Percentiles rank a stretch among this genome's conserved stretches.
Evolutionary conservation across 37 sponge, comb jelly and placozoan species (phyloP).

Genomic region (Haliclona indistincta): DNA sequence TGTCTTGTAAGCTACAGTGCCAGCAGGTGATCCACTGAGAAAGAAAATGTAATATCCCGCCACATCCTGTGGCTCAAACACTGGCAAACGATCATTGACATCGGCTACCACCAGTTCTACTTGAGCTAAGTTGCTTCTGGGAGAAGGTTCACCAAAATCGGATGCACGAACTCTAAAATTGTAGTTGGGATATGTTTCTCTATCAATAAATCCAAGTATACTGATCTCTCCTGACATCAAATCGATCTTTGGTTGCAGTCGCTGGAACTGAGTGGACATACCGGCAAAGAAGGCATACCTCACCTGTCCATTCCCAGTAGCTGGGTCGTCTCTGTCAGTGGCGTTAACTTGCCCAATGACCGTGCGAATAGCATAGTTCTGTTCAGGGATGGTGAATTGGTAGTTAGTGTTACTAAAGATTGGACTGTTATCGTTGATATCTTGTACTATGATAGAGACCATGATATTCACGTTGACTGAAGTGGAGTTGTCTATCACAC

Average conservation of each 20-base stretch:
- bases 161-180: constrained; percentile 32
- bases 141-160: constrained; percentile 52
- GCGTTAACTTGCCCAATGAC: constrained; percentile 22
- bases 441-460: constrained; percentile 28
- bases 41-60: constrained; percentile 9
- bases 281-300: constrained; percentile 1
- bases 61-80: constrained; percentile 33
- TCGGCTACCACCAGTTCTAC: constrained; percentile 33
- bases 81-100: constrained; percentile 44
- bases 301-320: constrained; percentile 11
- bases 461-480: constrained; percentile 16
- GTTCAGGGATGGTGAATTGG: constrained; percentile 42
- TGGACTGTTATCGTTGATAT: constrained; percentile 68
- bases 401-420: constrained; percentile 29
- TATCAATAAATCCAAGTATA: constrained; percentile 23
- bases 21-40: not conserved
- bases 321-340: constrained; percentile 38
- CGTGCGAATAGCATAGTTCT: not conserved
- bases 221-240: constrained; percentile 19
- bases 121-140: not conserved
- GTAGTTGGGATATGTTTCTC: constrained; percentile 18
- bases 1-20: constrained; percentile 8
- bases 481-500: constrained; percentile 19
- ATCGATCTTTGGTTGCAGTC: constrained; percentile 1
- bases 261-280: not conserved